These are phyloP conservation scores for Tromatobia lineatoria DNA, from an alignment of 2,888 invertebrate genomes.

Conservation along the genomic window DNA sequence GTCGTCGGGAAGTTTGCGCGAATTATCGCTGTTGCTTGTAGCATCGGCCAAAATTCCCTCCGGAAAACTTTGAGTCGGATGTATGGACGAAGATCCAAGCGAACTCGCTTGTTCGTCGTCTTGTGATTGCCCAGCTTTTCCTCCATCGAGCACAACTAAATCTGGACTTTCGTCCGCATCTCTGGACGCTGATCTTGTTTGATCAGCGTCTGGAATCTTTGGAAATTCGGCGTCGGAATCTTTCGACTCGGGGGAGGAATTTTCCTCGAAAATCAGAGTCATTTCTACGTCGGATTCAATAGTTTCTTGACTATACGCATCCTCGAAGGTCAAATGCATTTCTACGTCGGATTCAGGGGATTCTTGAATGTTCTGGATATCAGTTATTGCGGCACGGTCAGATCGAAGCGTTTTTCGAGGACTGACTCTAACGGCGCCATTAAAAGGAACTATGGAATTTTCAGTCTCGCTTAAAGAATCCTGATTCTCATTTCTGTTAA, in stretches of 20 bases:
- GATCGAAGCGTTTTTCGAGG: neutral
- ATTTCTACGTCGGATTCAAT: conserved; percentile 32
- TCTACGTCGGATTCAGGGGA: conserved; percentile 35
- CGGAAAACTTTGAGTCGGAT: neutral
- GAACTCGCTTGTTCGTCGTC: neutral
- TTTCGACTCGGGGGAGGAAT: neutral
- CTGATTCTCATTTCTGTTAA: conserved; percentile 8
- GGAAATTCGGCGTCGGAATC: neutral
- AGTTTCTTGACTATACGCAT: neutral
- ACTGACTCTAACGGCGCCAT: neutral
- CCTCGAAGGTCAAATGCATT: conserved; percentile 22
- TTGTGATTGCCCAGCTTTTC: neutral
- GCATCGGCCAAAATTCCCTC: conserved; percentile 12
- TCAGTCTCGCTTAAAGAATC: neutral
- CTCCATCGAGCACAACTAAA: neutral
- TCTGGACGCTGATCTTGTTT: neutral
- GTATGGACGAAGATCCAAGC: neutral
- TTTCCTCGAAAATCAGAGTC: conserved; percentile 34
- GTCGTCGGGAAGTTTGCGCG: neutral
- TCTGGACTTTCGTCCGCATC: neutral
- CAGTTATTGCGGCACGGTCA: neutral
- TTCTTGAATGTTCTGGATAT: neutral
- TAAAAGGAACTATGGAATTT: neutral
- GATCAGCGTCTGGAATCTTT: too few species aligned
- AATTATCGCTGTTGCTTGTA: neutral